Percentiles rank a stretch among this genome's conserved stretches.
Conservation (phyloP, 2,888 invertebrate species). For the Dolomedes plantarius region DNA sequence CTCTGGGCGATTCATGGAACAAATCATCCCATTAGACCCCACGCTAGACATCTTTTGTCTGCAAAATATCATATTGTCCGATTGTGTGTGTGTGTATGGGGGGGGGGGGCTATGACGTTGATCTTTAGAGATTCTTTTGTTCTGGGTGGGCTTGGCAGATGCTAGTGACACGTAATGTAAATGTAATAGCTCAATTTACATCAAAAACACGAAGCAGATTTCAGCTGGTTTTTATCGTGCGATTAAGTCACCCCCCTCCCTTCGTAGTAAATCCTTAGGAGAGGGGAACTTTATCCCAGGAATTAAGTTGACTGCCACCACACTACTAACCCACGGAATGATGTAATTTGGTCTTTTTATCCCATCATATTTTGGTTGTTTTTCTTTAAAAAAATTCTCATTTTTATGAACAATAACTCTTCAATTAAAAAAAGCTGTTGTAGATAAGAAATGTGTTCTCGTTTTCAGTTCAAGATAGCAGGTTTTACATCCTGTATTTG, state of each 20-base stretch:
- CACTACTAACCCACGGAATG: too few species aligned
- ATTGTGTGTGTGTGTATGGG: not conserved
- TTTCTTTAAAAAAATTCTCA: too few species aligned
- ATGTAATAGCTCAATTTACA: constrained; percentile 9
- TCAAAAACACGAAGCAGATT: not conserved
- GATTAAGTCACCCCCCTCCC: not conserved
- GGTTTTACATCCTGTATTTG: too few species aligned
- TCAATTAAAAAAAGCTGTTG: too few species aligned
- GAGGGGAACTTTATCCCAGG: too few species aligned
- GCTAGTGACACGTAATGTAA: not conserved
- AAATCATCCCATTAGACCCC: not conserved
- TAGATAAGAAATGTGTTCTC: too few species aligned
- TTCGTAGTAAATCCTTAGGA: too few species aligned
- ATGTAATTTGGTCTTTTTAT: too few species aligned
- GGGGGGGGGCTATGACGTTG: not conserved
- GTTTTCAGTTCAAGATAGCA: too few species aligned
- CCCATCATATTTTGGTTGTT: too few species aligned
- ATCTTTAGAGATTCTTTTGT: not conserved
- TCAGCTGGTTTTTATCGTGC: not conserved
- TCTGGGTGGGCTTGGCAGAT: constrained; percentile 1
- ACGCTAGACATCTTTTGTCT: not conserved
- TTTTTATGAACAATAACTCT: too few species aligned
- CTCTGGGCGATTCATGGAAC: not conserved
- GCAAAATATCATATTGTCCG: not conserved
- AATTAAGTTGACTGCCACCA: too few species aligned